Conservation (phyloP, 2,888 invertebrate species). For the Athripsodes cinereus region DNA sequence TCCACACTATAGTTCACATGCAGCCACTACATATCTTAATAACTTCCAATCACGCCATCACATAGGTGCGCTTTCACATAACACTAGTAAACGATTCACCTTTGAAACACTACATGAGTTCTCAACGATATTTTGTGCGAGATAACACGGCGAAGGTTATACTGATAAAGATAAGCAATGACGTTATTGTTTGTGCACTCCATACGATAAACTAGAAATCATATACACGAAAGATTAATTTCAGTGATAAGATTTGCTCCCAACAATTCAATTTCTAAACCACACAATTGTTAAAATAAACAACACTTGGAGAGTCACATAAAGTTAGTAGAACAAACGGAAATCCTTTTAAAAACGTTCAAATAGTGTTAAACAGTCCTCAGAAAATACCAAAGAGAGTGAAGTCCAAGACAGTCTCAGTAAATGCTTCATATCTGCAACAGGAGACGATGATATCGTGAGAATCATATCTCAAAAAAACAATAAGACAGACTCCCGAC, state of each 20-base stretch:
- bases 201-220: constrained; percentile 1
- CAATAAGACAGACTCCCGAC: background rate
- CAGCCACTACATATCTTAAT: no score
- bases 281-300: no score
- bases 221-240: background rate
- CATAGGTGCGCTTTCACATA: background rate
- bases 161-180: constrained; percentile 6
- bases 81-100: background rate
- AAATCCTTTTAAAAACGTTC: background rate
- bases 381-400: background rate
- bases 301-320: no score
- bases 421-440: background rate
- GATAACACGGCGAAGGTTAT: constrained; percentile 8
- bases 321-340: no score
- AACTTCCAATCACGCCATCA: background rate
- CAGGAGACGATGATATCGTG: constrained; percentile 5
- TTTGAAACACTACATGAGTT: background rate
- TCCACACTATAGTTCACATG: background rate
- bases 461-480: background rate
- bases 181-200: constrained; percentile 7
- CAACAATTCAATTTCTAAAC: no score
- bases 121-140: background rate
- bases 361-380: background rate
- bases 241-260: no score
- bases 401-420: background rate